Evolutionary conservation across 2,797 vertebrate genomes (phyloP), one percentile per base, ranked within the genome.

Genomic region (Lagodon rhomboides): DNA sequence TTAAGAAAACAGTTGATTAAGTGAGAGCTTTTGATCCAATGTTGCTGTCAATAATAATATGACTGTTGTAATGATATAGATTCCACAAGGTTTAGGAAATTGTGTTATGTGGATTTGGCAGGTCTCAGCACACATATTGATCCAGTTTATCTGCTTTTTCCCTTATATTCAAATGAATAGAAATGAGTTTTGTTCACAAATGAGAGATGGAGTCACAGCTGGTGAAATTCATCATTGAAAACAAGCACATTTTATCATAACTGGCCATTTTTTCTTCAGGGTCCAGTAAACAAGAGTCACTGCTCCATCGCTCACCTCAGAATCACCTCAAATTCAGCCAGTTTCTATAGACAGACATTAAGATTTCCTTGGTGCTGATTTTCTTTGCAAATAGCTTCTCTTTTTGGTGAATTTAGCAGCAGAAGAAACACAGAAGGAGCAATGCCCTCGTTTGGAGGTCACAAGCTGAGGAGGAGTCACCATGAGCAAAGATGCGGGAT

Each of bases 401-500:
- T 3, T 30, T 49, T 41, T 13, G 66, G 30, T 71, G 58, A 67
- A 79, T 69, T 66, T 59, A 66, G 51, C 65, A 68, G 75, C 68
- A 38, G 34, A 75, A 61, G 53, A 51, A 76, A 83, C 34, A 63
- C 38, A 79, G 69, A 63, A 68, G 79, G 54, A 83, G 86, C 85
- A 75, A 90, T 92, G 88, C 73, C 91, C 89, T 93, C 91, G 76
- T 87, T 89, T 92, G 86, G 90, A 92, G 92, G 90, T 92, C 90
- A 92, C 82, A 89, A 79, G 88, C 86, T 85, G 84, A 85, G 86
- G 83, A 89, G 86, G 85, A 90, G 87, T 89, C 87, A 76, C 86
- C 82, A 72, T 77, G 72, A 89, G 78, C 83, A 84, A 83, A 89
- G 89, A 93, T 91, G 92, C 87, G 93, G 94, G 94, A 95, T 93